Evolutionary conservation across 2,888 invertebrate genomes (phyloP), one percentile per base, ranked within the genome.

Genomic region (Volucella bombylans): DNA sequence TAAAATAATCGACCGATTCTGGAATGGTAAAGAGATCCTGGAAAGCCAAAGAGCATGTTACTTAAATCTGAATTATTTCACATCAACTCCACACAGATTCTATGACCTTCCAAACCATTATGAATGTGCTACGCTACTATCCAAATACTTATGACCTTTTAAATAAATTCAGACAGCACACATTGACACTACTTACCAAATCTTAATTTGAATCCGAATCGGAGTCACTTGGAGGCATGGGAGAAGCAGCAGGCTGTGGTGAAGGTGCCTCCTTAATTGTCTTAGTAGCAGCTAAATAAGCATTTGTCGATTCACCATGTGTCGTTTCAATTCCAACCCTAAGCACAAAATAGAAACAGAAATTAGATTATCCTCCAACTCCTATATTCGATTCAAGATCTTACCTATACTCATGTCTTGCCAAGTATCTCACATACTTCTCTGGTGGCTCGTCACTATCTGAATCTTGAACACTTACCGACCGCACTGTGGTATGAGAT

Each of bases 371-470:
- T 4, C 10, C n/a, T 31, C 8, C 6, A n/a, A 45, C 1, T 10
- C 1, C 23, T 0, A 10, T 11, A 8, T 15, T 10, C 10, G n/a
- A 3, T 59, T 41, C 1, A 47, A 55, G 11, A 1, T 11, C 89
- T 93, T 90, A 96, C 96, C 94, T 95, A 93, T 98, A 98, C 92
- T 98, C 98, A 93, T 99, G 99, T 83, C 98, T 94, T 69, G 99
- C 98, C 88, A 98, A 94, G 93, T 99, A 98, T 88, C 98, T 94
- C 77, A 99, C 99, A 93, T 98, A 99, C 93, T 99, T 99, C 93
- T 99, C 99, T 12, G 99, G 99, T 39, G 99, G 98, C 87, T 96
- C 95, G 89, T 95, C 96, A 90, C 95, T 94, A 89, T 96, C 96
- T 87, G 96, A 96, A 90, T 96, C 94, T 91, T 96, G 96, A 88